Evolutionary conservation across 2,113 vertebrate genomes (phyloP).

Genomic region (Gopherus flavomarginatus): DNA sequence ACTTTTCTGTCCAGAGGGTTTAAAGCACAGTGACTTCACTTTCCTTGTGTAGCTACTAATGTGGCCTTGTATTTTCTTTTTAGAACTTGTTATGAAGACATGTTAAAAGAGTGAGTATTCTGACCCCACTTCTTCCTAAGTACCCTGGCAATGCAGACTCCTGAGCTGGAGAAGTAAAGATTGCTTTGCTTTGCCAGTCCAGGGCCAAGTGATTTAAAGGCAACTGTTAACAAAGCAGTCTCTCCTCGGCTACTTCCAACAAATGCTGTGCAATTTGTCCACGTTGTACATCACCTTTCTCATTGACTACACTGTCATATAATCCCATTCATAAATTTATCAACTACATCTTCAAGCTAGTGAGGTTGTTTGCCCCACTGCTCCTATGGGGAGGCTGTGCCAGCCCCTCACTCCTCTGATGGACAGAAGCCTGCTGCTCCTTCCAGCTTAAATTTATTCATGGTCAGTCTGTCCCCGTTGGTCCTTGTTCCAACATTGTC

Average conservation of each 20-base stretch:
- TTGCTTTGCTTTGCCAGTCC: fast-evolving
- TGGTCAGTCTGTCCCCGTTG: not conserved
- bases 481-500: not conserved
- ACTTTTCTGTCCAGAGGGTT: not conserved
- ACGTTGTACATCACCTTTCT: fast-evolving
- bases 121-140: not conserved
- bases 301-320: not conserved
- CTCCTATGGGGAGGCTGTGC: not conserved
- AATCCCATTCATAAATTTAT: not conserved
- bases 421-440: not conserved
- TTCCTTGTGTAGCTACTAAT: not conserved
- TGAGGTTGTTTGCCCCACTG: not conserved
- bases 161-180: not conserved
- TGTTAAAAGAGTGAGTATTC: slow-evolving; percentile 85
- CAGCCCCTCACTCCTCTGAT: not conserved
- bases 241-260: not conserved
- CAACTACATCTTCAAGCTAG: not conserved
- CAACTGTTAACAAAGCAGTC: not conserved
- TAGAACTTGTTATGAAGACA: slow-evolving; percentile 93
- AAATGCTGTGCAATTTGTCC: not conserved
- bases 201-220: not conserved
- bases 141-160: fast-evolving
- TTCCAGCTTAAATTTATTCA: not conserved
- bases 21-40: fast-evolving
- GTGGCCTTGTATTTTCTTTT: slow-evolving; percentile 62